A percentile compares a stretch with the other conserved stretches of the same genome.
phyloP scores from a whole-genome alignment of 2,797 vertebrate genomes.

The Gouania willdenowi region DNA sequence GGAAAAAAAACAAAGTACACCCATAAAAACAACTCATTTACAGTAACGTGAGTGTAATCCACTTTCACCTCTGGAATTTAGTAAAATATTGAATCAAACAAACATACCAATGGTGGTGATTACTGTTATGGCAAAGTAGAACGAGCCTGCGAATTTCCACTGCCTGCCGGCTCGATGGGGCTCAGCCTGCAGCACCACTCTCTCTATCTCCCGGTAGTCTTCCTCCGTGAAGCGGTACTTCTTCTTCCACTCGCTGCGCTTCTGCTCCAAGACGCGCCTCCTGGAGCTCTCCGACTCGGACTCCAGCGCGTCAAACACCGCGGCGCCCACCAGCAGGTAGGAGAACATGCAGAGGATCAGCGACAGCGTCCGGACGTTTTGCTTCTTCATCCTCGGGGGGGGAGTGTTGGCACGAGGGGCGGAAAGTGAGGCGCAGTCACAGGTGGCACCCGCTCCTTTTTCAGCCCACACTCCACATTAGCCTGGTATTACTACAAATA shows the following conservation, averaged over 20 bases:
- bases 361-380: conserved; percentile 86
- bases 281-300: conserved; percentile 87
- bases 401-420: conserved; percentile 25
- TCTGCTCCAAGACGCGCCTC: conserved; percentile 81
- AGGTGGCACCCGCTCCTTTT: conserved; percentile 28
- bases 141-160: conserved; percentile 93
- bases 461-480: conserved; percentile 37
- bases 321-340: conserved; percentile 90
- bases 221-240: conserved; percentile 88
- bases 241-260: conserved; percentile 84
- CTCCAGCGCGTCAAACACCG: conserved; percentile 92
- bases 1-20: not conserved
- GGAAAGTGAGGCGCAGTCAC: conserved; percentile 38
- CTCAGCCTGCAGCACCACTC: conserved; percentile 87
- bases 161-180: conserved; percentile 87
- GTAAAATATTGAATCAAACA: too few species aligned
- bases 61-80: too few species aligned
- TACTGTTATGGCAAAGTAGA: conserved; percentile 95
- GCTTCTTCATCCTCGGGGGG: conserved; percentile 85
- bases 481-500: too few species aligned
- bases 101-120: conserved; percentile 93
- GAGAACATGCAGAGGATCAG: conserved; percentile 89
- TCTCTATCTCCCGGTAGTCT: conserved; percentile 88
- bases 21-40: too few species aligned
- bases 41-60: too few species aligned